Evolutionary conservation across 2,888 invertebrate genomes (phyloP).

Genomic region (Cantharis rustica): DNA sequence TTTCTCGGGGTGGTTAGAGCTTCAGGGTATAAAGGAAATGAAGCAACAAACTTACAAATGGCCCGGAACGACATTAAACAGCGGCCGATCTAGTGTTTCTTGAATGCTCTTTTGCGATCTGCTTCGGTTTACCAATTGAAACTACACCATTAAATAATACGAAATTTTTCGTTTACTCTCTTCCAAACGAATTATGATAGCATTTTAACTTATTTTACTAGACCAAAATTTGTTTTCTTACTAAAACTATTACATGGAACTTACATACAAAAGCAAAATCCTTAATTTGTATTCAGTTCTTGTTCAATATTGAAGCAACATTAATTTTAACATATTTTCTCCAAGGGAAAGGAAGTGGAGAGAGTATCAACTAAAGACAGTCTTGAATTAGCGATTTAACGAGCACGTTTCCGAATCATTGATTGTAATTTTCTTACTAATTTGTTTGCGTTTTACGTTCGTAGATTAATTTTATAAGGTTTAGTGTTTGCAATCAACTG

Average conservation of each 20-base stretch:
- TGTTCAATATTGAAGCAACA: constrained; percentile 51
- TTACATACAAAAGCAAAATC: constrained; percentile 10
- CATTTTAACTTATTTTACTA: not conserved
- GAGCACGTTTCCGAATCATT: constrained; percentile 51
- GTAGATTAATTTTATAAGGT: constrained; percentile 28
- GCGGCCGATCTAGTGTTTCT: constrained; percentile 46
- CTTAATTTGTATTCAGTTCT: constrained; percentile 36
- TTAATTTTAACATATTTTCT: constrained; percentile 54
- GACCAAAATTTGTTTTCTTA: not conserved
- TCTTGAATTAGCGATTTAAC: constrained; percentile 49
- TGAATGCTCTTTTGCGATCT: constrained; percentile 49
- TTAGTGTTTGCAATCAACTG: constrained; percentile 26
- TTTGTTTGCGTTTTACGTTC: constrained; percentile 45
- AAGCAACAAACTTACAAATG: constrained; percentile 56
- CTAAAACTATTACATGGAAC: constrained; percentile 6
- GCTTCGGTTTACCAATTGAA: constrained; percentile 51
- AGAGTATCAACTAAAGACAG: constrained; percentile 37
- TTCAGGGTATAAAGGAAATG: constrained; percentile 49
- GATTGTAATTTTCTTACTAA: constrained; percentile 56
- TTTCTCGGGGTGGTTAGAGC: constrained; percentile 21
- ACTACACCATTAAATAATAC: constrained; percentile 37
- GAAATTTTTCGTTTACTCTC: not conserved
- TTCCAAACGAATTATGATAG: not conserved
- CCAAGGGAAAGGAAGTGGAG: constrained; percentile 46
- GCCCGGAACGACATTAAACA: constrained; percentile 55